These are phyloP conservation scores for Eurystomus glaucurus DNA, from an alignment of 2,797 vertebrate genomes.

Conservation along the genomic window DNA sequence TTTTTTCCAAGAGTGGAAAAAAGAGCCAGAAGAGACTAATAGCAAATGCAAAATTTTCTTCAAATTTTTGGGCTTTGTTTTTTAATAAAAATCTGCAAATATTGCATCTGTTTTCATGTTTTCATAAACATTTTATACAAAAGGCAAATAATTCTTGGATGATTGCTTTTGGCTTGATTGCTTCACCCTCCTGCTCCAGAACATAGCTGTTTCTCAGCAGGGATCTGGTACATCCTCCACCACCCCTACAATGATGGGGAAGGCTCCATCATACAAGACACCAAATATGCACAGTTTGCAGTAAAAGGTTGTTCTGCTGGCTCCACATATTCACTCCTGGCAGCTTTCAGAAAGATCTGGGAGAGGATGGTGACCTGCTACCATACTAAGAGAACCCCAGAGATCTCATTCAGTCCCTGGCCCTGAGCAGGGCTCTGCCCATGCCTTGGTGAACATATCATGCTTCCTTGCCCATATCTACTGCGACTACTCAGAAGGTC, in stretches of 20 bases:
- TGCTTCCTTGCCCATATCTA: not conserved
- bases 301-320: not conserved
- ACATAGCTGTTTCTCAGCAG: not conserved
- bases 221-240: not conserved
- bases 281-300: not conserved
- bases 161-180: constrained; percentile 40
- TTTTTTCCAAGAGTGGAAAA: not conserved
- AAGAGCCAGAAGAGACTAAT: not conserved
- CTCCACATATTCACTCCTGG: not conserved
- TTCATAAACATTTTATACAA: constrained; percentile 31
- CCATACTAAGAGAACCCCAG: not conserved
- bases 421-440: not conserved
- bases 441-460: not conserved
- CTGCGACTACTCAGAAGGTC: not conserved
- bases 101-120: constrained; percentile 52
- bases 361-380: not conserved
- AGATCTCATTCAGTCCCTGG: not conserved
- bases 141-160: constrained; percentile 40
- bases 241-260: not conserved
- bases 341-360: not conserved
- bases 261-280: not conserved
- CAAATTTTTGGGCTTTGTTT: not conserved
- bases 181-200: constrained; percentile 4
- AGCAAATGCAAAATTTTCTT: not conserved
- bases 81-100: constrained; percentile 21